These are phyloP conservation scores for Prosapia bicincta DNA, from an alignment of 2,888 invertebrate species.

Conservation along the genomic window DNA sequence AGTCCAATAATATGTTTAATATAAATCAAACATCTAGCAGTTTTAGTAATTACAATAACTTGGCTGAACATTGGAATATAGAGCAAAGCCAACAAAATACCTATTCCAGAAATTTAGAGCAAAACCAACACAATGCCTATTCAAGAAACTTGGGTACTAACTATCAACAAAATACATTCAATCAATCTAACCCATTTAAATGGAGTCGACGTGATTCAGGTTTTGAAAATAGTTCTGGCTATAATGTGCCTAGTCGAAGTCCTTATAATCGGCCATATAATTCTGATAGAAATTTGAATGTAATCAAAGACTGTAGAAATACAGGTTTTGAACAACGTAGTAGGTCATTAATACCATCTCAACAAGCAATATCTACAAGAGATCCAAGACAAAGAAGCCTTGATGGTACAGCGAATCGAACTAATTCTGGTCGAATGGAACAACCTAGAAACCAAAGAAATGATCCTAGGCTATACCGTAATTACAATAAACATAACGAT, in stretches of 20 bases:
- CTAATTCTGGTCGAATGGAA: neutral
- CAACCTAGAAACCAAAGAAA: neutral
- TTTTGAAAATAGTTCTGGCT: neutral
- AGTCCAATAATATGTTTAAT: neutral
- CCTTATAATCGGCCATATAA: neutral
- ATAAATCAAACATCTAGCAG: too few species aligned
- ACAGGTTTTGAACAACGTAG: neutral
- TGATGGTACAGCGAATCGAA: neutral
- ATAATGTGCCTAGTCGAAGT: neutral
- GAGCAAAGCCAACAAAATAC: too few species aligned
- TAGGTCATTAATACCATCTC: neutral
- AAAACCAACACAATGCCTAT: neutral
- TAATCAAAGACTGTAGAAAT: neutral
- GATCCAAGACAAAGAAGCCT: neutral
- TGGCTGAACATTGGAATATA: too few species aligned
- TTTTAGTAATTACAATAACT: neutral
- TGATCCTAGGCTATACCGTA: neutral
- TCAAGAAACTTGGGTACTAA: neutral
- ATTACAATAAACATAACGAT: neutral
- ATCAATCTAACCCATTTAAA: neutral
- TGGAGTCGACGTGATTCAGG: neutral
- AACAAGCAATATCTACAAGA: neutral
- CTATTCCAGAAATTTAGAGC: too few species aligned
- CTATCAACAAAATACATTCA: neutral
- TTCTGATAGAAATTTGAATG: neutral